These are phyloP conservation scores for Anisognathus igniventris DNA, from an alignment of 2,797 vertebrate genomes.

Conservation along the genomic window DNA sequence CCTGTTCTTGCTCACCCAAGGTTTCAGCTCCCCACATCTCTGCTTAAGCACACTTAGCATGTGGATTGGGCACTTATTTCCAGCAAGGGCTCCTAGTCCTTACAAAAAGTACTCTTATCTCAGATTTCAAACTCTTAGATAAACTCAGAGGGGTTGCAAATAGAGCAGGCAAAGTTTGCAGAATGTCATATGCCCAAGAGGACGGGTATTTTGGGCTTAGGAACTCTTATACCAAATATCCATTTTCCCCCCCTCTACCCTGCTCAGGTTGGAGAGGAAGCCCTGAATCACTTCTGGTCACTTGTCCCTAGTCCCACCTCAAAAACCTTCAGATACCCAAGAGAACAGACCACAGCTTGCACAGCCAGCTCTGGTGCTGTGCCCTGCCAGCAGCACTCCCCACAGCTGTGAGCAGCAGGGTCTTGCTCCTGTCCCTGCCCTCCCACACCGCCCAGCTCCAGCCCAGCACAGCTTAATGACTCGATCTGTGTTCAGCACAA, in stretches of 20 bases:
- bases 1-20: not conserved
- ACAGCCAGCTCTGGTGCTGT: not conserved
- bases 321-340: not conserved
- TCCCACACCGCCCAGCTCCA: not conserved
- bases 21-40: not conserved
- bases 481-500: not conserved
- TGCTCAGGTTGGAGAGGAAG: not conserved
- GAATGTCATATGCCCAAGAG: not conserved
- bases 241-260: not conserved
- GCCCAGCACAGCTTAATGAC: not conserved
- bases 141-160: not conserved
- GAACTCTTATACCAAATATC: not conserved
- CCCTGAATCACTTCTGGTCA: not conserved
- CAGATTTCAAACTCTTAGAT: not conserved
- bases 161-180: not conserved
- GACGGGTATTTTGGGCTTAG: not conserved
- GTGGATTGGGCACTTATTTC: not conserved
- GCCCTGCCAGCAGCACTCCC: not conserved
- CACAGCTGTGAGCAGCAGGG: not conserved
- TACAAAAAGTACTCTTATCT: not conserved
- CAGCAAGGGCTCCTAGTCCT: not conserved
- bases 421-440: conserved; percentile 5
- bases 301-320: not conserved
- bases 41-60: not conserved
- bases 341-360: not conserved